A percentile compares a stretch with the other conserved stretches of the same genome.
Evolutionary conservation across 2,797 vertebrate species (phyloP).

Genomic region (Pipistrellus pygmaeus): DNA sequence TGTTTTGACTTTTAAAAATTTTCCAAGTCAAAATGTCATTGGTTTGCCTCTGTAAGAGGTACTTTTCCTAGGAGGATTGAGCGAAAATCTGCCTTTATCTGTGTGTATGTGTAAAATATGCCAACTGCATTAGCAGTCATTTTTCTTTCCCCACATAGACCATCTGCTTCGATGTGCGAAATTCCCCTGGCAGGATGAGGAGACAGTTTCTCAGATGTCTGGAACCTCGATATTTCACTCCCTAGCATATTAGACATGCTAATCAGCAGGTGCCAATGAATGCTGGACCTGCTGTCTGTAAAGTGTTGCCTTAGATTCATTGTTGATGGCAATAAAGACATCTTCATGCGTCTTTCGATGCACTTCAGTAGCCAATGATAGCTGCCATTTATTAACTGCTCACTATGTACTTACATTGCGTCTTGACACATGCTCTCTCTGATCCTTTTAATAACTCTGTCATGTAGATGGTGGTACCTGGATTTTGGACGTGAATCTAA

Average conservation of each 20-base stretch:
- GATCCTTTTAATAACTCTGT: background rate
- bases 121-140: background rate
- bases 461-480: background rate
- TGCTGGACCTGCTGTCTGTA: background rate
- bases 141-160: constrained; percentile 36
- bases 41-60: constrained; percentile 52
- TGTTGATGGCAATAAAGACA: background rate
- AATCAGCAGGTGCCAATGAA: background rate
- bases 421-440: background rate
- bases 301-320: background rate
- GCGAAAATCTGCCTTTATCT: background rate
- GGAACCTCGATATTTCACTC: background rate
- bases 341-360: background rate
- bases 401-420: background rate
- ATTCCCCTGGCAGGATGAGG: constrained; percentile 65
- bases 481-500: constrained; percentile 47
- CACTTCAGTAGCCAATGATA: background rate
- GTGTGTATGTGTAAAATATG: background rate
- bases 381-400: background rate
- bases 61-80: constrained; percentile 60
- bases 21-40: constrained; percentile 67
- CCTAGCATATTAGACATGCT: background rate
- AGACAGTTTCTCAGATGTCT: constrained; percentile 21
- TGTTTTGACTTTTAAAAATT: constrained; percentile 65
- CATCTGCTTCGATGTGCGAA: constrained; percentile 35